A percentile compares a stretch with the other conserved stretches of the same genome.
phyloP scores from a whole-genome alignment of 2,113 vertebrate genomes.

The Oncorhynchus keta region DNA sequence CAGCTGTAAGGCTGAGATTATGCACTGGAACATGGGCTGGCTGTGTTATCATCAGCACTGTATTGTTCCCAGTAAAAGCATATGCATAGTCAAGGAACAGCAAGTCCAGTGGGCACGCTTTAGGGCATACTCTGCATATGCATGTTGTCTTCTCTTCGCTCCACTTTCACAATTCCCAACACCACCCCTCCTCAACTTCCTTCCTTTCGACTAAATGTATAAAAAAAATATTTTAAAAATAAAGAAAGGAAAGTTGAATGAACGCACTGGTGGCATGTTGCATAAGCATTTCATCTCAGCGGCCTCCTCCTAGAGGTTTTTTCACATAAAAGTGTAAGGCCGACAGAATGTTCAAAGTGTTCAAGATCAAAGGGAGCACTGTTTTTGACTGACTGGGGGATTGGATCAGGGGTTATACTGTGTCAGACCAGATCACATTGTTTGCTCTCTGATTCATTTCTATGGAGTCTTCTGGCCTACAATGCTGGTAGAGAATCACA shows the following conservation, averaged over 20 bases:
- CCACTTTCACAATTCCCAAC: too few species aligned
- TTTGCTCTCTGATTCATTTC: conserved; percentile 24
- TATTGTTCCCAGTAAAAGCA: conserved; percentile 20
- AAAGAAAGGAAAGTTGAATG: conserved; percentile 2
- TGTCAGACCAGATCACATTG: conserved; percentile 53
- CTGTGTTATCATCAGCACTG: conserved; percentile 35
- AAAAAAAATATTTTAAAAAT: neutral
- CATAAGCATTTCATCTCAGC: conserved; percentile 46
- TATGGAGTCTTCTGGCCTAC: neutral
- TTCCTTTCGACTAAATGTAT: neutral
- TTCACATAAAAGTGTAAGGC: conserved; percentile 56
- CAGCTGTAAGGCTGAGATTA: conserved; percentile 38
- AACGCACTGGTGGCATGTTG: conserved; percentile 38
- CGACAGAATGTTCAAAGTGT: conserved; percentile 75
- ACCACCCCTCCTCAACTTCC: neutral
- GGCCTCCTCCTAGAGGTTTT: conserved; percentile 12
- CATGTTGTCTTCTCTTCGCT: too few species aligned
- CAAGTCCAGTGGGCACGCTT: neutral
- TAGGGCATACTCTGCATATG: neutral
- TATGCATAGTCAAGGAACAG: too few species aligned
- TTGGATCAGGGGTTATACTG: conserved; percentile 54
- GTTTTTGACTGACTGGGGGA: conserved; percentile 56
- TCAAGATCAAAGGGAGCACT: conserved; percentile 69
- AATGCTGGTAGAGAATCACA: conserved; percentile 13
- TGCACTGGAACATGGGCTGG: conserved; percentile 23